These are phyloP conservation scores for Myiozetetes cayanensis DNA, from an alignment of 2,113 vertebrate genomes.

Conservation along the genomic window DNA sequence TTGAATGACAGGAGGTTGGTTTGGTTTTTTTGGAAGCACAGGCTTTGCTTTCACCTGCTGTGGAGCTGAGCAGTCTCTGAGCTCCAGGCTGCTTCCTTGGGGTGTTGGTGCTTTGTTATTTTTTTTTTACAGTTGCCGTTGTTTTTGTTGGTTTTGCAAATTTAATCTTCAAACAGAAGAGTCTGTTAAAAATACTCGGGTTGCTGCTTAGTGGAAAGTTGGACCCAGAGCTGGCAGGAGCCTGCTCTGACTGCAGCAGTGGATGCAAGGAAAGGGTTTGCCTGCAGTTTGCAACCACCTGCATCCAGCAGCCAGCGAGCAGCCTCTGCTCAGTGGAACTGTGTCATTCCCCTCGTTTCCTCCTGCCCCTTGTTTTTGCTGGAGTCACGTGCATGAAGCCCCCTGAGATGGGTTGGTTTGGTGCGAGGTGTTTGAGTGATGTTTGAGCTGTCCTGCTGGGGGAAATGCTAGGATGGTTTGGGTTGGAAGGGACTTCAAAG, in stretches of 20 bases:
- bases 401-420: neutral
- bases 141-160: conserved; percentile 5
- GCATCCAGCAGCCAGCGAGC: neutral
- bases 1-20: conserved; percentile 12
- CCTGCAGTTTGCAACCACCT: neutral
- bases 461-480: neutral
- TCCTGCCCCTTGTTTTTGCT: neutral
- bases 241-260: neutral
- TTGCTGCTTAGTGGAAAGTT: neutral
- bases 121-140: neutral
- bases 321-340: neutral
- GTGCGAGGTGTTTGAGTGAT: neutral
- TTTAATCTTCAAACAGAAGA: neutral
- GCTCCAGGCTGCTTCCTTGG: neutral
- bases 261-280: neutral
- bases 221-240: neutral
- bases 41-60: conserved; percentile 44
- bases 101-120: neutral
- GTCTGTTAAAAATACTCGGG: neutral
- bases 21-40: neutral
- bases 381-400: fast-evolving
- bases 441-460: neutral
- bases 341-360: neutral
- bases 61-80: neutral
- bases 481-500: neutral